A percentile compares a stretch with the other conserved stretches of the same genome.
phyloP scores from a whole-genome alignment of 37 sponge, comb jelly and placozoan species.

The Diacarnus erythraeanus region DNA sequence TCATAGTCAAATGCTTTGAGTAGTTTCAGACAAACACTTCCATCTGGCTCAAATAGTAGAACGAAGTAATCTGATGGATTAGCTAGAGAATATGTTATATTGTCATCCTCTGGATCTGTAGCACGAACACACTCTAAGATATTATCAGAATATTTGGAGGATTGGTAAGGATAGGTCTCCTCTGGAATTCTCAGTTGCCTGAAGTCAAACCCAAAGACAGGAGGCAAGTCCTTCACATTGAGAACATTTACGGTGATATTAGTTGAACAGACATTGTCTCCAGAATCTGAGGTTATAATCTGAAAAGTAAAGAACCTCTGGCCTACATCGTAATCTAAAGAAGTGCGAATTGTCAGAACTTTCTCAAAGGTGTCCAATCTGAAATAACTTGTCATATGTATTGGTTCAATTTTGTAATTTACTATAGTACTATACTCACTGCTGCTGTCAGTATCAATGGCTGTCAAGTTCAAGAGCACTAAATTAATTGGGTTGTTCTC shows the following conservation, averaged over 20 bases:
- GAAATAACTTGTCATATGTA: slow-evolving; percentile 1
- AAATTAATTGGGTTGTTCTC: slow-evolving; percentile 30
- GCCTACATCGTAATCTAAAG: slow-evolving; percentile 36
- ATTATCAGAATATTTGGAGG: slow-evolving; percentile 9
- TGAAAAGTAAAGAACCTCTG: slow-evolving; percentile 10
- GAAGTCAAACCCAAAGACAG: slow-evolving; percentile 8
- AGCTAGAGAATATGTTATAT: slow-evolving; percentile 21
- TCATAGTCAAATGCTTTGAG: slow-evolving; percentile 28
- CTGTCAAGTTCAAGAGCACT: slow-evolving; percentile 22
- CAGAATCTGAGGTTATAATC: slow-evolving; percentile 43
- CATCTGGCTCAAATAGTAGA: not conserved
- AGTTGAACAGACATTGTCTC: slow-evolving; percentile 13
- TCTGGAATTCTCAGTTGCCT: slow-evolving; percentile 9
- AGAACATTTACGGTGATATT: slow-evolving; percentile 27
- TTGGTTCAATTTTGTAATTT: slow-evolving; percentile 15
- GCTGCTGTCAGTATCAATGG: slow-evolving; percentile 35
- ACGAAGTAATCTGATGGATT: not conserved
- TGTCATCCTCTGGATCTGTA: slow-evolving; percentile 43
- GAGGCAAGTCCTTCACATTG: slow-evolving; percentile 37
- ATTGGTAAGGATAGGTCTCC: slow-evolving; percentile 26
- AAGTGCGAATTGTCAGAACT: slow-evolving; percentile 10
- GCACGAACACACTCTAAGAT: slow-evolving; percentile 24
- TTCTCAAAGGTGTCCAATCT: not conserved
- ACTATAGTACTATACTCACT: slow-evolving; percentile 9
- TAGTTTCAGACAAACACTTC: slow-evolving; percentile 11